Evolutionary conservation across 1,140 invertebrate genomes (phyloP), one percentile per base, ranked within the genome.

Genomic region (Drosophila navojoa): DNA sequence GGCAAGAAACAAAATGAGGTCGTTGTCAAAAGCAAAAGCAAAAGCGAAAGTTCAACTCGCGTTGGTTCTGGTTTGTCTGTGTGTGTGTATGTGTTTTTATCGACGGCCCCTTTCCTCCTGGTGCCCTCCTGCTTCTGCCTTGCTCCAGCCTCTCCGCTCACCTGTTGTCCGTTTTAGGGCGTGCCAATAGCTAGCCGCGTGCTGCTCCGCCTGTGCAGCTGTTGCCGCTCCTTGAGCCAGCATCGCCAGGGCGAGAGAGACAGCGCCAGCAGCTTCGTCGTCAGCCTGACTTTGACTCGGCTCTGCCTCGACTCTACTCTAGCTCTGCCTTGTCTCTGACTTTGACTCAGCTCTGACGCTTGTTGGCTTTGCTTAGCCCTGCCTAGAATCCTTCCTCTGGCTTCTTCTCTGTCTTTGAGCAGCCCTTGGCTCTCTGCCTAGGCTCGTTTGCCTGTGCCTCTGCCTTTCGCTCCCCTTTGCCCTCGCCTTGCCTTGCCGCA

Each of bases 31-130:
- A 57, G 25, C 71, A 57, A 57, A 42, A 57, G 25, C 71, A 74
- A 74, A 74, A 74, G 67, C 71, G 68, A 76, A 76, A 76, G 73
- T 71, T 60, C 47, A 52, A 10, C 29, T 19, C 11, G n/a, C 15
- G 42, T 52, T 54, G n/a, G 49, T 60, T 67, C 63, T 54, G 62
- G 47, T 63, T 62, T 44, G n/a, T n/a, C 13, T 16, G 7, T 29
- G 4, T 29, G 2, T 1, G 2, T 29, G 2, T 29, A 3, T 29
- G 2, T 7, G 9, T 32, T 32, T 7, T 7, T 32, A 2, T 32
- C 1, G 5, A 2, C 38, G 3, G 32, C 5, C 16, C 16, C 9
- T 54, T 11, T 38, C 2, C 5, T 13, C 35, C 60, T 60, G 2
- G 32, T 44, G 35, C 64, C 4, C 32, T 32, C 32, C 52, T n/a